Evolutionary conservation across 2,113 vertebrate species (phyloP).

Genomic region (Urocynchramus pylzowi): DNA sequence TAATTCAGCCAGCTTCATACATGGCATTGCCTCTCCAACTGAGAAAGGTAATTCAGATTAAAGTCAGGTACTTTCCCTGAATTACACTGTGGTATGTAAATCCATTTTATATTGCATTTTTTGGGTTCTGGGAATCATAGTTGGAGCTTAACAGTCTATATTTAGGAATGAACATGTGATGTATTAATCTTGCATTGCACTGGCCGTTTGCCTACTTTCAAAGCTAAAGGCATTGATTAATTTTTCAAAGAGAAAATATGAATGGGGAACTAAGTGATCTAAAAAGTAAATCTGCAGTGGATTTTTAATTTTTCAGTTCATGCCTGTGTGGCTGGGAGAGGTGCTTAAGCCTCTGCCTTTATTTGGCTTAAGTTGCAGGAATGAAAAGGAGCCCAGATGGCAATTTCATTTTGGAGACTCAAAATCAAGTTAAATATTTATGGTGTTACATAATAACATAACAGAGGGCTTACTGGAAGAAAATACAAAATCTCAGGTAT

Average conservation of each 20-base stretch:
- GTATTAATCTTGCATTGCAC: background rate
- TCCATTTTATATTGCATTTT: background rate
- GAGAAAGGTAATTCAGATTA: background rate
- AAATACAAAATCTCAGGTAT: background rate
- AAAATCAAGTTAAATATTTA: background rate
- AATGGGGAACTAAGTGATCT: background rate
- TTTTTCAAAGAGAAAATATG: background rate
- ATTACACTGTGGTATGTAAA: background rate
- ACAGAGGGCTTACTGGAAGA: background rate
- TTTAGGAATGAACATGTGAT: background rate
- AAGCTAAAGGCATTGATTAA: background rate
- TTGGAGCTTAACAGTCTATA: background rate
- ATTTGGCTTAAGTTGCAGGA: background rate
- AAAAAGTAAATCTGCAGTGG: background rate
- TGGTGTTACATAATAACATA: background rate
- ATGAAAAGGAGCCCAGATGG: background rate
- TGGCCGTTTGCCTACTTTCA: background rate
- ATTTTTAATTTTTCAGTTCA: background rate
- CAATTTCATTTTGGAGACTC: background rate
- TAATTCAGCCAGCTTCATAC: background rate
- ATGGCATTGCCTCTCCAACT: background rate
- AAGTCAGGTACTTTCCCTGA: background rate
- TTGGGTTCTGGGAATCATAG: background rate
- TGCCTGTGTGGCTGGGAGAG: background rate
- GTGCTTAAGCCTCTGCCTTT: background rate